Conservation (phyloP, 1,140 invertebrate species). For the Drosophila mojavensis region DNA sequence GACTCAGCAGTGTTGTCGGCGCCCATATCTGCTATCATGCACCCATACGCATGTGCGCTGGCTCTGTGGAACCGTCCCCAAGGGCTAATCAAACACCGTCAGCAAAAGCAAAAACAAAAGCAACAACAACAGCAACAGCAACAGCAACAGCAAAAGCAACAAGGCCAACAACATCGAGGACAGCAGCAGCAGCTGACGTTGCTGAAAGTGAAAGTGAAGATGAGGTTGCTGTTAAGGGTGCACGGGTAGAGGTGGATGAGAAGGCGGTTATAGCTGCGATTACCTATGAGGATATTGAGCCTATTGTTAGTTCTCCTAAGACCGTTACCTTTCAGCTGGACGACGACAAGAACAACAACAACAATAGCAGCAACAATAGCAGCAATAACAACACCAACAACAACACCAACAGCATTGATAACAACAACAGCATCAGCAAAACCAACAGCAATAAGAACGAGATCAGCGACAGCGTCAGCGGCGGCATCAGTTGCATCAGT, state of each 20-base stretch:
- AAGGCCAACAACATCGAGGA: not conserved
- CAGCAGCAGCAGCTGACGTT: not conserved
- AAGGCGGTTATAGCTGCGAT: constrained; percentile 34
- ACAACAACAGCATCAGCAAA: not conserved
- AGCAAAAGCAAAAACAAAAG: not conserved
- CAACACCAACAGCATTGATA: not conserved
- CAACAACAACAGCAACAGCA: not conserved
- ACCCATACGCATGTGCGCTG: constrained; percentile 39
- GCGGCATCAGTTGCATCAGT: not conserved
- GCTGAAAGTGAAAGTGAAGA: not conserved
- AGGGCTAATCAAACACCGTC: not conserved
- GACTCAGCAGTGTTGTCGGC: constrained; percentile 13
- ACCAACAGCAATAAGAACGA: not conserved
- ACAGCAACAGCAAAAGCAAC: not conserved
- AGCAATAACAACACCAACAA: not conserved
- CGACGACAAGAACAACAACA: not conserved
- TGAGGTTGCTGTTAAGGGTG: not conserved
- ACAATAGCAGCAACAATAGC: not conserved
- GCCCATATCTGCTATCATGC: constrained; percentile 47
- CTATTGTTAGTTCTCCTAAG: not conserved
- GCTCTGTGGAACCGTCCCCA: not conserved
- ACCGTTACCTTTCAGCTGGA: constrained; percentile 5
- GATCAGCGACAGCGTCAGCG: not conserved
- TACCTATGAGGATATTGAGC: constrained; percentile 42
- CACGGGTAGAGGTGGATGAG: not conserved